Conservation (phyloP, 1,140 invertebrate species). For the Adelges cooleyi region DNA sequence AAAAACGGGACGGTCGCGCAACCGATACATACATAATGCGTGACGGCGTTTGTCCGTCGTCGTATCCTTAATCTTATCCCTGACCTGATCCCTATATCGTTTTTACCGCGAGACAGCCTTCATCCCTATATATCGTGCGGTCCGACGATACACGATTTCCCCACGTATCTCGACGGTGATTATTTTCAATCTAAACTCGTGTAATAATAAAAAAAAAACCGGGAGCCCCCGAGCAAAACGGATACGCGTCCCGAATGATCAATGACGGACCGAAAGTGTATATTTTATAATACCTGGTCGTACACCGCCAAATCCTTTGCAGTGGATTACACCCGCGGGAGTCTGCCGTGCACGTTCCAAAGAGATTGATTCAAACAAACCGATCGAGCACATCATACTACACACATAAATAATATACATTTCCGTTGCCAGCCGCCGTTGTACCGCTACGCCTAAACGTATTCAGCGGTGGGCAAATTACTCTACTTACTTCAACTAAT, state of each 20-base stretch:
- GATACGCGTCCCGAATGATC: constrained; percentile 6
- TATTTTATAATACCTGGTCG: too few species aligned
- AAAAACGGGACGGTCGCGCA: too few species aligned
- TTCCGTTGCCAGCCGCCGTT: too few species aligned
- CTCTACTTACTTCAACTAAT: too few species aligned
- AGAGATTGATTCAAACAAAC: too few species aligned
- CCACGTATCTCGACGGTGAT: not conserved
- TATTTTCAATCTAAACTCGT: constrained; percentile 7
- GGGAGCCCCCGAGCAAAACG: not conserved
- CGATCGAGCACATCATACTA: too few species aligned
- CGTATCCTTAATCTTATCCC: not conserved
- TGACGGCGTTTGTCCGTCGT: not conserved
- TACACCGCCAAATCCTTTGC: not conserved
- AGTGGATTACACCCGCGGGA: constrained; percentile 4
- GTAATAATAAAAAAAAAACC: not conserved
- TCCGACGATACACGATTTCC: not conserved
- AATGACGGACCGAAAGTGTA: not conserved
- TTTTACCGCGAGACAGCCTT: too few species aligned
- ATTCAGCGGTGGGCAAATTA: too few species aligned
- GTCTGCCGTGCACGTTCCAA: too few species aligned
- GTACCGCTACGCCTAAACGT: too few species aligned
- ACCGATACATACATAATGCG: constrained; percentile 1
- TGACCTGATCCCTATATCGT: not conserved
- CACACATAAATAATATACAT: too few species aligned
- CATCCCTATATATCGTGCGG: not conserved